Percentiles rank a stretch among this genome's conserved stretches.
Conservation (phyloP, 2,797 vertebrate species). For the Sarcophilus harrisii region DNA sequence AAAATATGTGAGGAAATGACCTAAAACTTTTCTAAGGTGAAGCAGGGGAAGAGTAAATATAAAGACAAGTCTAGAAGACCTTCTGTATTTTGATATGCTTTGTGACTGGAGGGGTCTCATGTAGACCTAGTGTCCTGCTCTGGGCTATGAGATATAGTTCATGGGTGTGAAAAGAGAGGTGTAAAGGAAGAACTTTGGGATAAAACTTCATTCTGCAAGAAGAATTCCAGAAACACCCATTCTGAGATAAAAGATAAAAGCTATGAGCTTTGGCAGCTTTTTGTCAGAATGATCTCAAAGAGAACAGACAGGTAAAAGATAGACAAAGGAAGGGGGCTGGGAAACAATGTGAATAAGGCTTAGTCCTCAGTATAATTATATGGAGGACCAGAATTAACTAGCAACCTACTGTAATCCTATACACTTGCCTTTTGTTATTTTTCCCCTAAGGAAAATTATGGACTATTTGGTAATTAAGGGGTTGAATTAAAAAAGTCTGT, state of each 20-base stretch:
- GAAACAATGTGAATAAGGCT: neutral
- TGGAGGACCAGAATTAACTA: neutral
- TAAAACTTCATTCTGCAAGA: neutral
- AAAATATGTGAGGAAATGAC: neutral
- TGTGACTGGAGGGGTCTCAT: neutral
- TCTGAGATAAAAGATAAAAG: neutral
- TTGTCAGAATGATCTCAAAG: neutral
- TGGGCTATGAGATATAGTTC: neutral
- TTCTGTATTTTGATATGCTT: neutral
- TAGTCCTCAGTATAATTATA: neutral
- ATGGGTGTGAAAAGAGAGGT: neutral
- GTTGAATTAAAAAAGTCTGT: neutral
- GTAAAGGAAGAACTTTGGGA: neutral
- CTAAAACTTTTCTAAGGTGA: neutral
- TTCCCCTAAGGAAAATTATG: neutral
- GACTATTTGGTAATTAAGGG: neutral
- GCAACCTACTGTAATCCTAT: neutral
- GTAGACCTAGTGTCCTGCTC: neutral
- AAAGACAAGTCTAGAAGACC: neutral
- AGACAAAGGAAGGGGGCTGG: neutral
- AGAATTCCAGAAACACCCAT: neutral
- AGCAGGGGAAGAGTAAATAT: neutral
- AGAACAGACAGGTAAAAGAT: neutral
- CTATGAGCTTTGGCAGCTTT: neutral
- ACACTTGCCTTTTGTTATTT: neutral